Base-by-base conservation (phyloP, 1,140 invertebrate species). In the Bombus sylvicola region DNA sequence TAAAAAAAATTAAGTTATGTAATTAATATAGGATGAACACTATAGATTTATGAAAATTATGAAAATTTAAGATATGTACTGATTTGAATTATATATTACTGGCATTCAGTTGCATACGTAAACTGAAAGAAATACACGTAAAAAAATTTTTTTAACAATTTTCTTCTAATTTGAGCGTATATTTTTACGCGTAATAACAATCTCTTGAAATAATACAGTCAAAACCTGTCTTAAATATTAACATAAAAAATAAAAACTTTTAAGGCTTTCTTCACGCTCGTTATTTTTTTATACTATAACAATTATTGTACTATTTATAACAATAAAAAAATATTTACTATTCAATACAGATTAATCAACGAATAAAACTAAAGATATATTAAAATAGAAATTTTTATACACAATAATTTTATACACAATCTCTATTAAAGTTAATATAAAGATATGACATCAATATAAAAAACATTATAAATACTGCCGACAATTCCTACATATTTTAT, bases 391-490 rank as follows among this genome's bases (percentile, higher is more conserved):
- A 57, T 57, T 84, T 78, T 28, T 41, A 69, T 62, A 80, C 31
- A 85, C 13, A 80, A 39, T 81, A 85, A 79, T 78, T 34, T 57
- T 78, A 78, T 47, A 71, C 47, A 59, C 13, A 53, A 31, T 74
- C 13, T 85, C 69, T 62, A 28, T 53, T 85, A 73, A 22, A 81
- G 41, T 72, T 72, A 72, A 28, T 81, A 53, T 41, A 18, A 66
- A 53, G 39, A 79, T 39, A 53, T 85, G 73, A 85, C 69, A 57
- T 80, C 66, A 53, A 81, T 53, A 81, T 64, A 81, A 69, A 22
- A 71, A 85, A 74, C 34, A 34, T 81, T n/a, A 73, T n/a, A 85
- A 80, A 80, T 80, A 85, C 57, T 85, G 41, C 39, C 8, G 47
- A 66, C 28, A 13, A 81, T 53, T 85, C 68, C 41, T 81, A 34